phyloP scores from a whole-genome alignment of 2,113 vertebrate species.

The Equus quagga region DNA sequence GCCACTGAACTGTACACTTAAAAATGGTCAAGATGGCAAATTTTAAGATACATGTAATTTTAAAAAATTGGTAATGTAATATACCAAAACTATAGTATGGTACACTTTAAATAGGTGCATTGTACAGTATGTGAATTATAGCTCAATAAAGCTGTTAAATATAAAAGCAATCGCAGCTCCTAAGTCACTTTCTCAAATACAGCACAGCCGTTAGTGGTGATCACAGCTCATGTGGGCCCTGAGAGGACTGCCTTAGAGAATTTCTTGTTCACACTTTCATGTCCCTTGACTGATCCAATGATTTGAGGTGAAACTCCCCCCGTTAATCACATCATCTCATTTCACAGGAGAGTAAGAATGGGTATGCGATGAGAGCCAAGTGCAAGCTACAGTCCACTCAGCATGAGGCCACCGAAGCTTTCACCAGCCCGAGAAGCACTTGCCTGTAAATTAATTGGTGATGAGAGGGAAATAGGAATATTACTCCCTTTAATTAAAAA shows the following conservation, averaged over 20 bases:
- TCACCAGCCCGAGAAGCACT: not conserved
- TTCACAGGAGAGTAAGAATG: not conserved
- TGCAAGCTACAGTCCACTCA: not conserved
- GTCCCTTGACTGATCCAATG: too few relatives aligned
- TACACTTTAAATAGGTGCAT: not conserved
- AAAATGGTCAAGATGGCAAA: not conserved
- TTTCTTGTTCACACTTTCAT: too few relatives aligned
- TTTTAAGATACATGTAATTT: not conserved
- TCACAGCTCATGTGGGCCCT: not conserved
- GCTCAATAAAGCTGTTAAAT: not conserved
- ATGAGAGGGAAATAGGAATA: not conserved
- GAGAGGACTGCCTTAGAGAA: not conserved
- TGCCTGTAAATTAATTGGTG: not conserved
- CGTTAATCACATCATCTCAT: not conserved
- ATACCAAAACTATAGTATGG: not conserved
- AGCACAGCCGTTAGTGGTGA: not conserved
- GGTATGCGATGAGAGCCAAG: not conserved
- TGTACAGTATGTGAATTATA: not conserved
- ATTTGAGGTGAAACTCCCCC: not conserved
- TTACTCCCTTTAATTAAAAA: not conserved
- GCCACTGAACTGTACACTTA: too few relatives aligned
- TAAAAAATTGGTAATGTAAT: not conserved
- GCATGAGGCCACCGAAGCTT: not conserved
- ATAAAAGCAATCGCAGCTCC: not conserved
- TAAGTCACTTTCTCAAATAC: not conserved